Conservation (phyloP, 2,113 vertebrate genomes). For the Poicephalus gulielmi region DNA sequence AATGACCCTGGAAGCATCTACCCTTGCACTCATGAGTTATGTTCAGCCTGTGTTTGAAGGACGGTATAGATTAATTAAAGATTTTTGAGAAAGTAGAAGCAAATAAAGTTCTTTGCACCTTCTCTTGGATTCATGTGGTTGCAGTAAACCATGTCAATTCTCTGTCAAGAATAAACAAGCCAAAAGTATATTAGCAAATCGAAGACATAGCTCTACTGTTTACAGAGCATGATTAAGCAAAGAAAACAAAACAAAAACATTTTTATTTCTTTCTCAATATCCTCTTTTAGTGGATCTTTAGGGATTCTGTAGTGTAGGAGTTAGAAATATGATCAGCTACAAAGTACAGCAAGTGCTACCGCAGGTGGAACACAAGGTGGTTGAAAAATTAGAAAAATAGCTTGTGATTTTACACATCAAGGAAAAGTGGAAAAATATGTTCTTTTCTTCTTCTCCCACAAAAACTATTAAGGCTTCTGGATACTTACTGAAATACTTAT, state of each 20-base stretch:
- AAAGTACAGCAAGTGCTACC: not conserved
- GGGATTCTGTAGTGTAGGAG: not conserved
- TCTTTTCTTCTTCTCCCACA: not conserved
- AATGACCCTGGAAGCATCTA: not conserved
- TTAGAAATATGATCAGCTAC: not conserved
- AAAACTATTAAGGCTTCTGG: not conserved
- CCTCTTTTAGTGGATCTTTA: not conserved
- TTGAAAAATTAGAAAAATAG: not conserved
- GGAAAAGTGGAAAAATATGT: not conserved
- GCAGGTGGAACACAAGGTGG: not conserved
- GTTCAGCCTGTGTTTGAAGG: not conserved
- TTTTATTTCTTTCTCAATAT: not conserved
- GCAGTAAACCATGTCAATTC: not conserved
- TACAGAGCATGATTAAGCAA: not conserved
- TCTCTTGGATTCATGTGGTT: not conserved
- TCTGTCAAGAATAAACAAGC: not conserved
- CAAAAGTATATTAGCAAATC: not conserved
- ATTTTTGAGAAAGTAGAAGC: not conserved
- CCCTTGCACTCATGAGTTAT: not conserved
- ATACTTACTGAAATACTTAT: not conserved
- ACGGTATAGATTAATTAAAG: not conserved
- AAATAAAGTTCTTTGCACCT: not conserved
- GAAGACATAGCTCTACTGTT: not conserved
- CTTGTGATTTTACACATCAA: not conserved
- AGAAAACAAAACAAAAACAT: not conserved